phyloP scores from a whole-genome alignment of 1,140 invertebrate genomes.

The Telenomus remus region DNA sequence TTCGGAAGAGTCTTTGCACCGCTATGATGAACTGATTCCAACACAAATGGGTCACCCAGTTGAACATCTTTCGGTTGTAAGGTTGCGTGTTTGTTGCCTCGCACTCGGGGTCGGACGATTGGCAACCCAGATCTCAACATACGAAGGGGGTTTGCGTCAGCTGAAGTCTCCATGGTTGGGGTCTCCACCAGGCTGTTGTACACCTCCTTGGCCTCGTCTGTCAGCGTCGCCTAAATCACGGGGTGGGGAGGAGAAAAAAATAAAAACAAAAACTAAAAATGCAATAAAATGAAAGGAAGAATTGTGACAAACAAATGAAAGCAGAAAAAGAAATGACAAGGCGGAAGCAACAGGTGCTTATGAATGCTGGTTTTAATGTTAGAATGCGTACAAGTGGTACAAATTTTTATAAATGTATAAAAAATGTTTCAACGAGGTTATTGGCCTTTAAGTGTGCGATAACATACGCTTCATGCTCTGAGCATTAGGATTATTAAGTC shows the following conservation, averaged over 20 bases:
- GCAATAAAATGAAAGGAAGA: constrained; percentile 62
- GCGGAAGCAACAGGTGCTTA: constrained; percentile 18
- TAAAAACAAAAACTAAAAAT: constrained; percentile 66
- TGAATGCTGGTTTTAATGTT: constrained; percentile 43
- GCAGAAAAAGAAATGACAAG: constrained; percentile 6
- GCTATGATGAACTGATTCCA: constrained; percentile 65
- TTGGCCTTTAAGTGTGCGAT: constrained; percentile 55
- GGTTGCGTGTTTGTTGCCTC: constrained; percentile 77
- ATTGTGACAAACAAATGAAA: constrained; percentile 31
- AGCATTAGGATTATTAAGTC: constrained; percentile 61
- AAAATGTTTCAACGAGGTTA: constrained; percentile 62
- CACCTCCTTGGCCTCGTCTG: constrained; percentile 90
- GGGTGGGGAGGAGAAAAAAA: constrained; percentile 64
- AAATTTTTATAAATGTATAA: constrained; percentile 72
- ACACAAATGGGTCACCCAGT: constrained; percentile 54
- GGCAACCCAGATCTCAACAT: constrained; percentile 81
- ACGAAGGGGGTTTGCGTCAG: constrained; percentile 81
- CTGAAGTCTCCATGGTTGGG: constrained; percentile 71
- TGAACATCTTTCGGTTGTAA: constrained; percentile 58
- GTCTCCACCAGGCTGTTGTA: constrained; percentile 93
- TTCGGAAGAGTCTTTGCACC: constrained; percentile 70
- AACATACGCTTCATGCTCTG: constrained; percentile 63
- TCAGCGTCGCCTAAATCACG: constrained; percentile 81
- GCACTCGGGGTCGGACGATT: constrained; percentile 78
- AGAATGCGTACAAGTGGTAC: constrained; percentile 66